Evolutionary conservation across 2,888 invertebrate species (phyloP).

Genomic region (Xestia sexstrigata): DNA sequence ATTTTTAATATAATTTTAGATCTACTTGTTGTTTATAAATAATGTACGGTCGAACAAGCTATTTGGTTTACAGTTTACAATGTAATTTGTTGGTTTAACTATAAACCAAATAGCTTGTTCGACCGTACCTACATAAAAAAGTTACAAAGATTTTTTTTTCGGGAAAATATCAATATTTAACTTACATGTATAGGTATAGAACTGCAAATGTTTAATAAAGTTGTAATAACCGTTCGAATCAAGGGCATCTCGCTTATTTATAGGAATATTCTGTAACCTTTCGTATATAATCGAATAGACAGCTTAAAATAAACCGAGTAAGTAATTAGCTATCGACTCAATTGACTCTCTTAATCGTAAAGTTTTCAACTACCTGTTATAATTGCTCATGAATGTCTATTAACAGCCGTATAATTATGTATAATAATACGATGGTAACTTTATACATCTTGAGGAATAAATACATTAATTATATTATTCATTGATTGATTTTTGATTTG

Average conservation of each 20-base stretch:
- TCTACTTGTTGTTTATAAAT: background rate
- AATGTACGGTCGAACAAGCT: too few relatives aligned
- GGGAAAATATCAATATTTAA: background rate
- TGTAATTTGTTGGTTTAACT: too few relatives aligned
- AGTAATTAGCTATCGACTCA: conserved; percentile 13
- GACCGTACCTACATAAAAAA: too few relatives aligned
- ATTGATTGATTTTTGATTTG: background rate
- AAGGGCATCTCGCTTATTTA: background rate
- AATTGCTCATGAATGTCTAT: conserved; percentile 1
- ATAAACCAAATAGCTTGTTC: too few relatives aligned
- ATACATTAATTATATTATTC: background rate
- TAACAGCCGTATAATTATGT: background rate
- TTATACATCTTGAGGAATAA: background rate
- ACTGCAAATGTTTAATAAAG: background rate
- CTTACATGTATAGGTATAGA: background rate
- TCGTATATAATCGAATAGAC: conserved; percentile 38
- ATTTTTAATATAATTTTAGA: background rate
- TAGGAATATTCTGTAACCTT: conserved; percentile 3
- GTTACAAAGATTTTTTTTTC: background rate
- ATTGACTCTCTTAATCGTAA: conserved; percentile 10
- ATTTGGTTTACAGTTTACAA: too few relatives aligned
- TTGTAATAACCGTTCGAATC: background rate
- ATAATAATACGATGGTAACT: background rate
- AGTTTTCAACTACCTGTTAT: conserved; percentile 21
- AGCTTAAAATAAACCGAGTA: conserved; percentile 8